Conservation (phyloP, 2,888 invertebrate genomes). For the Ectobius pallidus region DNA sequence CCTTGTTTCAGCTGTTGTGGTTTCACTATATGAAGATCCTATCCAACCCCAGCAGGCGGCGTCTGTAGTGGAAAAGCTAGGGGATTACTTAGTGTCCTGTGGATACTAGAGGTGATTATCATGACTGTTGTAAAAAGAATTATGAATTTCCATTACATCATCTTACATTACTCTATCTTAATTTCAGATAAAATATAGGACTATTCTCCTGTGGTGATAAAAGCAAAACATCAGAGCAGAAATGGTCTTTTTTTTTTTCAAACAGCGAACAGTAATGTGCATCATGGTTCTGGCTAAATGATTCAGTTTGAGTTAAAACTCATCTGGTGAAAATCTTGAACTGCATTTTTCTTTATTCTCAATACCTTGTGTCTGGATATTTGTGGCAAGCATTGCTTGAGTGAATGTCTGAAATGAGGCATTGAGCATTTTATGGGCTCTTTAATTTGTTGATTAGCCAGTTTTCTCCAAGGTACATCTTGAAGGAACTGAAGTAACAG, state of each 20-base stretch:
- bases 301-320: constrained; percentile 43
- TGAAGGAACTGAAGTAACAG: constrained; percentile 13
- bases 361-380: constrained; percentile 41
- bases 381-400: constrained; percentile 41
- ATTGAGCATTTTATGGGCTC: constrained; percentile 40
- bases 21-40: constrained; percentile 94
- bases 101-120: constrained; percentile 75
- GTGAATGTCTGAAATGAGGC: constrained; percentile 40
- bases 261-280: constrained; percentile 46
- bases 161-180: constrained; percentile 9
- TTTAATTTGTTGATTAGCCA: constrained; percentile 29
- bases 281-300: constrained; percentile 45
- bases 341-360: constrained; percentile 44
- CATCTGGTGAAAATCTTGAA: constrained; percentile 44
- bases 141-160: background rate
- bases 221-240: constrained; percentile 44
- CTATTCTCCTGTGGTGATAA: constrained; percentile 45
- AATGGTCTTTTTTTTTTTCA: constrained; percentile 44
- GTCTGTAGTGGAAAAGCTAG: constrained; percentile 95
- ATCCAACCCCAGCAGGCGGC: constrained; percentile 97
- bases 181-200: constrained; percentile 43
- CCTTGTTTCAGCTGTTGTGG: constrained; percentile 82
- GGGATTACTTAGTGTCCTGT: constrained; percentile 96
- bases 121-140: background rate
- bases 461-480: constrained; percentile 41